phyloP scores from a whole-genome alignment of 1,140 invertebrate species.

The Ephestia elutella region DNA sequence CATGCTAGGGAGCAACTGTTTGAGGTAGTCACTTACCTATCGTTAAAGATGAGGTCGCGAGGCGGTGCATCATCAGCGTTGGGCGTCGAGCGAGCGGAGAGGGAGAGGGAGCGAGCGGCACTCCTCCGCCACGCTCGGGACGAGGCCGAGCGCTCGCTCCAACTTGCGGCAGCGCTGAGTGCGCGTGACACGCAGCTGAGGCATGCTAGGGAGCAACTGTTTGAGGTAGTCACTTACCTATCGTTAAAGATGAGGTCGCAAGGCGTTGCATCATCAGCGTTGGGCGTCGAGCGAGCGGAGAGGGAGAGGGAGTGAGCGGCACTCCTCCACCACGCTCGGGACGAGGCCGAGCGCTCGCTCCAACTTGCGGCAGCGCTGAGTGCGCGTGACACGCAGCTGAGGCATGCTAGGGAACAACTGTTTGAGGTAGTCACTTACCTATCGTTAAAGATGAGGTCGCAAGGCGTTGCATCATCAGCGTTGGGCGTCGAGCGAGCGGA shows the following conservation, averaged over 20 bases:
- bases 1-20: background rate
- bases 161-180: slow-evolving; percentile 89
- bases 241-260: slow-evolving; percentile 77
- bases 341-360: slow-evolving; percentile 91
- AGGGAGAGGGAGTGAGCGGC: slow-evolving; percentile 91
- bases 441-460: slow-evolving; percentile 77
- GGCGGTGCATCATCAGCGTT: slow-evolving; percentile 75
- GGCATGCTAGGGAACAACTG: slow-evolving; percentile 87
- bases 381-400: slow-evolving; percentile 87
- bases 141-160: slow-evolving; percentile 89
- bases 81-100: too few species aligned
- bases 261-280: slow-evolving; percentile 72
- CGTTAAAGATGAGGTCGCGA: slow-evolving; percentile 73
- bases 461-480: slow-evolving; percentile 73
- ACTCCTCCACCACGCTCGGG: slow-evolving; percentile 88
- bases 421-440: too few species aligned
- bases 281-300: slow-evolving; percentile 86
- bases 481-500: slow-evolving; percentile 86
- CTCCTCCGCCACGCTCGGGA: slow-evolving; percentile 90
- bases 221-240: too few species aligned
- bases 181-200: slow-evolving; percentile 41
- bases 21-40: too few species aligned
- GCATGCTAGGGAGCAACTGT: background rate
- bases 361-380: slow-evolving; percentile 90
- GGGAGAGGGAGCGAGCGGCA: slow-evolving; percentile 91